Evolutionary conservation across 2,797 vertebrate genomes (phyloP), one percentile per base, ranked within the genome.

Genomic region (Tapera naevia): DNA sequence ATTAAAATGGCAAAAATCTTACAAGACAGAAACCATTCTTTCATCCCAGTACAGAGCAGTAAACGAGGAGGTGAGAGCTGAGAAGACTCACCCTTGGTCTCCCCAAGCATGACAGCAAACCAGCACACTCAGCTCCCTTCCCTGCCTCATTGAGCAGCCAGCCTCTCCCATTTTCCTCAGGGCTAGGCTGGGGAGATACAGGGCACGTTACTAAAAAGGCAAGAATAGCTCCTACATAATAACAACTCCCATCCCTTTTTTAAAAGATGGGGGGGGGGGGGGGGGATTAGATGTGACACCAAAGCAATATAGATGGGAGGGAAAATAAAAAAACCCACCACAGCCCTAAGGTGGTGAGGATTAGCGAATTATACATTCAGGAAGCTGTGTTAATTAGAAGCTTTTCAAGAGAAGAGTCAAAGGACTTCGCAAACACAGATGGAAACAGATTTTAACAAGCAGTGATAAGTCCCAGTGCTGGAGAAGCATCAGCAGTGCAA

Each of bases 331-430:
- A 21, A 7, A 12, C 8, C 10, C 11, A 54, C 4, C 62, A 39
- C 33, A 60, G 16, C 13, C 25, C 8, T 5, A 43, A 71, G 58
- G 65, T 94, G 58, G 30, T 71, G 39, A 71, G 21, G 41, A 87
- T 87, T 66, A 74, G 70, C 33, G 64, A 86, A 65, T 93, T 84
- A 81, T 46, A 62, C 24, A 32, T 65, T 54, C 84, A 88, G 58
- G 54, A 83, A 46, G 35, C 69, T 79, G 35, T 58, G 76, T 80
- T 96, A 93, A 95, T 90, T 94, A 91, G 80, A 72, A 43, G 62
- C 22, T 75, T 94, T 95, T 94, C 73, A 93, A 75, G 48, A 73
- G 73, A 66, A 80, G 46, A 65, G 78, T 93, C 88, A 94, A 95
- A 94, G 88, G 76, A 84, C 93, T 88, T 74, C 21, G 50, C 81